These are phyloP conservation scores for Aricia artaxerxes DNA, from an alignment of 2,888 invertebrate species.

Conservation along the genomic window DNA sequence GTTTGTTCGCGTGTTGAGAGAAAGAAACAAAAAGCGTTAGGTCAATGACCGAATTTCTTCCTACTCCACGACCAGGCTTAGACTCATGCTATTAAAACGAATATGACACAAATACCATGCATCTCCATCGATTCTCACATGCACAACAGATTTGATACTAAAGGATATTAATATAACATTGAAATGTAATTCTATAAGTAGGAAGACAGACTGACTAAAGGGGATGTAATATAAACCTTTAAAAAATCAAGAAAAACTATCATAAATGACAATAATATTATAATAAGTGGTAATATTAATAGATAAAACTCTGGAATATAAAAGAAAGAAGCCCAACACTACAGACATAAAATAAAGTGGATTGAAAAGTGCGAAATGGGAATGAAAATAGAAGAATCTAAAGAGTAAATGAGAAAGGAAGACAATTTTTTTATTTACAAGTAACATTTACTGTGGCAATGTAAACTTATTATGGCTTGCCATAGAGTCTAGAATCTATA, in stretches of 20 bases:
- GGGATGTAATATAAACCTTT: background rate
- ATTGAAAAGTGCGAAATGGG: background rate
- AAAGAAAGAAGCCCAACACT: background rate
- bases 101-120: background rate
- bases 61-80: background rate
- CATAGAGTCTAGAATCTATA: background rate
- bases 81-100: background rate
- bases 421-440: too few species aligned
- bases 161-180: background rate
- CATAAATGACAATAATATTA: too few species aligned
- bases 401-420: too few species aligned
- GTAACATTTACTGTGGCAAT: background rate
- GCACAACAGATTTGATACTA: background rate
- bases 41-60: background rate
- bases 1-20: too few species aligned
- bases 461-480: background rate
- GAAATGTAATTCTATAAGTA: background rate
- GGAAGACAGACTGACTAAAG: too few species aligned
- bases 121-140: background rate
- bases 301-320: background rate
- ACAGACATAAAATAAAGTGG: background rate
- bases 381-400: background rate
- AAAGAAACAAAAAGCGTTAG: background rate
- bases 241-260: background rate
- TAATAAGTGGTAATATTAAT: background rate